Evolutionary conservation across 2,888 invertebrate species (phyloP).

Genomic region (Melanostoma mellinum): DNA sequence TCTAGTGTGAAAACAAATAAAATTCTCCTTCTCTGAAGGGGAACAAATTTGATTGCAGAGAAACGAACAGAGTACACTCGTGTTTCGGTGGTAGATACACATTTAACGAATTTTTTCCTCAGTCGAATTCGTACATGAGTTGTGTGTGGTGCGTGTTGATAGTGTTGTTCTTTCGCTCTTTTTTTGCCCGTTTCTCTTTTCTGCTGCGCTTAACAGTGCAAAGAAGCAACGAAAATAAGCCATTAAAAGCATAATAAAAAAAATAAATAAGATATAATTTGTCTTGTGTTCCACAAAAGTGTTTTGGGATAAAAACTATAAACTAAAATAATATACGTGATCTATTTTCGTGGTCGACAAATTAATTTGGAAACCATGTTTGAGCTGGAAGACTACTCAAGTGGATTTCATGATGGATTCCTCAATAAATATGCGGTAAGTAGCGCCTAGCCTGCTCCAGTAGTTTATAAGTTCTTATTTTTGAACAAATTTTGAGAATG

Average conservation of each 20-base stretch:
- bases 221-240: conserved; percentile 66
- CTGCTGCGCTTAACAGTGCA: conserved; percentile 67
- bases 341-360: conserved; percentile 27
- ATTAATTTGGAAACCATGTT: conserved; percentile 83
- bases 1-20: conserved; percentile 28
- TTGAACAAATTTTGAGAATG: too few species aligned
- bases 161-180: conserved; percentile 71
- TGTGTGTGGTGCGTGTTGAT: conserved; percentile 72
- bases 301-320: conserved; percentile 29
- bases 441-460: conserved; percentile 74
- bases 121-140: conserved; percentile 72
- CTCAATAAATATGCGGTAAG: conserved; percentile 88
- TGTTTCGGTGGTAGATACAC: conserved; percentile 68
- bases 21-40: conserved; percentile 35
- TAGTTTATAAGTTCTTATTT: conserved; percentile 23
- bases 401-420: conserved; percentile 87
- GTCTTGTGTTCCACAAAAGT: conserved; percentile 67
- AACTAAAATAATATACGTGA: conserved; percentile 34
- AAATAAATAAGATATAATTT: conserved; percentile 42
- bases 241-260: conserved; percentile 50
- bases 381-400: conserved; percentile 88
- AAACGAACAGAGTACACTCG: conserved; percentile 59
- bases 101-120: conserved; percentile 71
- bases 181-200: conserved; percentile 68
- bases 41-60: conserved; percentile 60